These are phyloP conservation scores for Pollicipes pollicipes DNA, from an alignment of 1,140 invertebrate species.

Conservation along the genomic window DNA sequence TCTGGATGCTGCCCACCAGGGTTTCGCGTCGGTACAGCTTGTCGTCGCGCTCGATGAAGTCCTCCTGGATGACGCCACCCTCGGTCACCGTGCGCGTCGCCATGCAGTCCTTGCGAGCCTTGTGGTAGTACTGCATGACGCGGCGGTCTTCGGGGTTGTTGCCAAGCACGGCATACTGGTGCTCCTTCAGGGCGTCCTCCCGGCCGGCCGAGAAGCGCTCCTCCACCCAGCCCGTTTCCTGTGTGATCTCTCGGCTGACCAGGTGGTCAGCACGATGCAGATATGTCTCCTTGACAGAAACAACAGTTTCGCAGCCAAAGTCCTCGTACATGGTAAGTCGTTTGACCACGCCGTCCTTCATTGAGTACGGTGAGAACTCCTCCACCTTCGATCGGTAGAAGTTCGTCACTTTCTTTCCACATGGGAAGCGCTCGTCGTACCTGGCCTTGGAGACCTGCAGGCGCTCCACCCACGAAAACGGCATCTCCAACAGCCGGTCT, in stretches of 20 bases:
- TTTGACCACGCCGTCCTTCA: background rate
- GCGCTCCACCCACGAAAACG: background rate
- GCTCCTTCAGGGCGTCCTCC: background rate
- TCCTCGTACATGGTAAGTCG: background rate
- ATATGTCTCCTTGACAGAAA: background rate
- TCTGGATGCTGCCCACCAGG: background rate
- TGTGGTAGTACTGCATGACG: background rate
- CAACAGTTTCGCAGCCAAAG: background rate
- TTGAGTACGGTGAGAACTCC: background rate
- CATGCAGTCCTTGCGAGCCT: too few species aligned
- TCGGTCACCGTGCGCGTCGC: too few species aligned
- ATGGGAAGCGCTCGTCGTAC: background rate
- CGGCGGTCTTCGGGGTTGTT: background rate
- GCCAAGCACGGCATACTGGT: background rate
- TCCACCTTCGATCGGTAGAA: background rate
- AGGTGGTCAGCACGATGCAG: background rate
- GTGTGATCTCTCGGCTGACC: background rate
- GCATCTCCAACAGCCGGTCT: background rate
- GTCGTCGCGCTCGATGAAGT: too few species aligned
- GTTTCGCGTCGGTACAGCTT: too few species aligned
- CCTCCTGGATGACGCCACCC: too few species aligned
- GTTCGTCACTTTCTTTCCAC: background rate
- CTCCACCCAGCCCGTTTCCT: background rate
- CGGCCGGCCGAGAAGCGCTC: background rate
- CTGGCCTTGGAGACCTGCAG: background rate